Evolutionary conservation across 2,888 invertebrate species (phyloP), one percentile per base, ranked within the genome.

Genomic region (Tipula lateralis): DNA sequence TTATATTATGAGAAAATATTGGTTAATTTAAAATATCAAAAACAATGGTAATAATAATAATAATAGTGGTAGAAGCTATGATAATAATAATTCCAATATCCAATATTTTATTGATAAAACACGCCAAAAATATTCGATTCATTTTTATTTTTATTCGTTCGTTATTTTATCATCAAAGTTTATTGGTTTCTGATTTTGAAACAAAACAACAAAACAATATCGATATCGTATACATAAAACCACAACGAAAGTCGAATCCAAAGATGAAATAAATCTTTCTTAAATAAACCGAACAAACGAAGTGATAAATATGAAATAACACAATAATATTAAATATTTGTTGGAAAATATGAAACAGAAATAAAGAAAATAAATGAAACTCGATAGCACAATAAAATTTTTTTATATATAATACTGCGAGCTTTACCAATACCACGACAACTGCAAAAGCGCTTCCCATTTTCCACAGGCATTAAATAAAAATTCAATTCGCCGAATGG

Each of bases 81-180:
- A 66, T 66, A 66, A 66, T 66, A 66, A 24, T 66, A 66, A 66
- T 9, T 39, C 39, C 39, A 39, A 39, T 39, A 39, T 13, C 66
- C 66, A 24, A 66, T 24, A 66, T 24, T 66, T 66, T 66, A 66
- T 66, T 66, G 66, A 66, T 66, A 66, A 66, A 66, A 66, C 66
- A 66, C 66, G 66, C 66, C 66, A 66, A 66, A 66, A 66, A 66
- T 66, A 24, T 66, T 66, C 19, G 6, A 24, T 24, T 24, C 24
- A 66, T 66, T 66, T 66, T 66, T 66, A 66, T 66, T 66, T 66
- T 44, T 12, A 24, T 66, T 66, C 24, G 66, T 9, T 66, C 44
- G 44, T 50, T 66, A 66, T 66, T 66, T 66, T 66, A 66, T 66
- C 66, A 66, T 66, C 66, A 66, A 66, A 66, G 24, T 66, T 66